Evolutionary conservation across 2,888 invertebrate species (phyloP), one percentile per base, ranked within the genome.

Genomic region (Sinodicranocentrus sp.): DNA sequence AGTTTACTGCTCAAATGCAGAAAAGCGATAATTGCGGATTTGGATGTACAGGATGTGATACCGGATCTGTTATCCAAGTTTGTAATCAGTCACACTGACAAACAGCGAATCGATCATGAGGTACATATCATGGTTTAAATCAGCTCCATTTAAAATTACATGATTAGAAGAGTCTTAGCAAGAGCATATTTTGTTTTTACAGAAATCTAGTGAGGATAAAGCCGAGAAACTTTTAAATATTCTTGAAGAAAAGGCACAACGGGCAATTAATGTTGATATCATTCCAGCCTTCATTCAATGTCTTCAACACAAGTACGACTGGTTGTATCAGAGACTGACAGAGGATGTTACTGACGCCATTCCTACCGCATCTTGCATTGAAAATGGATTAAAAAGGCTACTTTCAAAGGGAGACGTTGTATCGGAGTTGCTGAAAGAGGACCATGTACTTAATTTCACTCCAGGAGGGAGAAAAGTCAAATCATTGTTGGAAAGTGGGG

Each of bases 1-100:
- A 19, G 8, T 15, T 8, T 57, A 39, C 23, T 85, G 19, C 25
- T 61, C 1, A 71, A 52, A 39, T 82, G 25, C 26, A 79, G 72
- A 89, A 90, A 91, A 63, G 91, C 91, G 43, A 91, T 93, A 84
- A 90, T 92, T 70, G 89, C 90, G 44, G 92, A 92, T 89, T 89
- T 93, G 84, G 92, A 92, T 80, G 91, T 92, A 8, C 90, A 89
- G 8, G 91, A 91, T 89, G 91, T 93, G 52, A 89, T 92, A n/a
- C 92, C 92, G 82, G 90, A 91, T 63, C 90, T 93, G 83, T 91
- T 91, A 82, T 89, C 92, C 10, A 91, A 91, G 79, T 89, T 91
- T 70, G 92, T 91, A 19, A 89, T 93, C 80, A 90, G 91, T 25
- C 80, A 83, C 10, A 86, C 89, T 28, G 90, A 90, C 23, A 88